These are phyloP conservation scores for Fragum fragum DNA, from an alignment of 2,888 invertebrate species.

Conservation along the genomic window DNA sequence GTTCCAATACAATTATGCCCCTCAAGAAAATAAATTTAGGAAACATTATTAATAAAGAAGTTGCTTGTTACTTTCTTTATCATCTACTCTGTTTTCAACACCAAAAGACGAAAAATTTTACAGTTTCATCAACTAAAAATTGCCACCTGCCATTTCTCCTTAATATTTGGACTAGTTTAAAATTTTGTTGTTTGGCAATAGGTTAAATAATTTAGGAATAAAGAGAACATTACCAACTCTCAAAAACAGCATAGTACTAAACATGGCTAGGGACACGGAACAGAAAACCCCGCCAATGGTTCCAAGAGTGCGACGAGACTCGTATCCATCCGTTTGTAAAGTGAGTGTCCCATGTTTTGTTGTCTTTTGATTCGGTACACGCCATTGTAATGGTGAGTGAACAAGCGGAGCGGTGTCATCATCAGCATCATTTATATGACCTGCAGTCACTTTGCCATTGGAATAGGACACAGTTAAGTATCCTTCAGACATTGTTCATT, in stretches of 20 bases:
- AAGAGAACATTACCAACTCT: conserved; percentile 89
- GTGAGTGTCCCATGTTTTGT: conserved; percentile 21
- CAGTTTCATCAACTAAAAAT: no score
- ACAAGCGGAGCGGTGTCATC: conserved; percentile 47
- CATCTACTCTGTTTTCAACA: no score
- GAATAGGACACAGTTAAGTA: conserved; percentile 13
- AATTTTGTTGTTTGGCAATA: no score
- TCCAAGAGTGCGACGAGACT: conserved; percentile 89
- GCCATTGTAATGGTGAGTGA: conserved; percentile 32
- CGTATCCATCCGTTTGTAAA: background rate
- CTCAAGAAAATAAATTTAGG: no score
- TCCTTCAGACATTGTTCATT: background rate
- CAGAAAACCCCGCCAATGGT: conserved; percentile 99
- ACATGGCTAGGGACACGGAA: conserved; percentile 99
- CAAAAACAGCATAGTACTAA: conserved; percentile 98
- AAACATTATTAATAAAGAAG: no score
- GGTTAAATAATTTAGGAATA: no score
- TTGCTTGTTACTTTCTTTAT: no score
- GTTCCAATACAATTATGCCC: no score
- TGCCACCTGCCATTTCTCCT: no score
- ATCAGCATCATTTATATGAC: conserved; percentile 13
- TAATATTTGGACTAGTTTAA: no score
- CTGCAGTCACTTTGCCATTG: conserved; percentile 1
- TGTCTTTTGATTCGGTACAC: conserved; percentile 51
- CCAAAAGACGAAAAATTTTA: no score